Base-by-base conservation (phyloP, 2,888 invertebrate species). In the Acanthosoma haemorrhoidale region DNA sequence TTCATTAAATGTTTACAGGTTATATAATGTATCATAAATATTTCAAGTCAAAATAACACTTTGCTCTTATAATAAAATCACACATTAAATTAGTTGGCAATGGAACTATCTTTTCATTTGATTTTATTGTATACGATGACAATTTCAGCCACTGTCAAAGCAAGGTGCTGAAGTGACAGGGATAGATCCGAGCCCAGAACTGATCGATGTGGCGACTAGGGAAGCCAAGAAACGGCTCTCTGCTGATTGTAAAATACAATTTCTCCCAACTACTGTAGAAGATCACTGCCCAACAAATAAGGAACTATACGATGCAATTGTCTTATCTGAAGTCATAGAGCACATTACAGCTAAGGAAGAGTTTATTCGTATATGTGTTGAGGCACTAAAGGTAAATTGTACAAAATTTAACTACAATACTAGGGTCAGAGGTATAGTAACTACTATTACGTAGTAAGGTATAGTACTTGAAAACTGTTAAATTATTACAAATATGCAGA, bases 311-410 rank as follows among this genome's bases (percentile, higher is more conserved):
- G 94, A 96, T 82, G 92, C 86, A 0, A 86, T 96, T 1, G 85
- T 96, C 0, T 87, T 90, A 0, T 95, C 95, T 0, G 96, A 96
- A 83, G 89, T 96, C 0, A 82, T 96, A 71, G 96, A 96, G 79
- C 96, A 96, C 81, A 89, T 96, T 0, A 82, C 84, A 2, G 85
- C 93, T 76, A 86, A 89, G 74, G 84, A 86, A n/a, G 75, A 83
- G 1, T 92, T 96, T 78, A 77, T 96, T 0, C 81, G 84, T 63
- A 81, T 85, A 3, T 90, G 91, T 77, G 81, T 87, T 5, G 80
- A 84, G 16, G 78, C 87, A 0, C 79, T 90, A 0, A 91, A 88
- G 80, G 86, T 86, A 77, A 31, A 25, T 18, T 25, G 18, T 64
- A 36, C 13, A 9, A 36, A 9, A 36, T n/a, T n/a, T n/a, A n/a